Conservation (phyloP, 2,113 vertebrate species). For the Nothoprocta pentlandii region DNA sequence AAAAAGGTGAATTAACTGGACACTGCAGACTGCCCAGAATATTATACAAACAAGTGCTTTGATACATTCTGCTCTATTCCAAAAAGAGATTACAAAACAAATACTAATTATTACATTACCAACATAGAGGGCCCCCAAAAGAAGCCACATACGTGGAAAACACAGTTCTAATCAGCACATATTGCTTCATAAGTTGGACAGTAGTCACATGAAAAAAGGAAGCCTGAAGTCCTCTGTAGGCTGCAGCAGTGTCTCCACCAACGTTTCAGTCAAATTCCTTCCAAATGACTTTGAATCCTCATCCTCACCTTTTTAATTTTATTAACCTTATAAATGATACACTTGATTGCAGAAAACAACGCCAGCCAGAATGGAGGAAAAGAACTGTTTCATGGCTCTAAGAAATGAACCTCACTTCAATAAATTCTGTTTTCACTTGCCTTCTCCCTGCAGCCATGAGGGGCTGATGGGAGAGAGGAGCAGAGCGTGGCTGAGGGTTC, state of each 20-base stretch:
- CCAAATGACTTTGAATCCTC: neutral
- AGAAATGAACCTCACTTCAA: neutral
- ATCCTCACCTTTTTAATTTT: neutral
- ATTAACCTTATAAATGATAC: neutral
- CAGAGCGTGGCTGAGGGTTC: neutral
- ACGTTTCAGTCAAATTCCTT: neutral
- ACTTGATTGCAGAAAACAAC: neutral
- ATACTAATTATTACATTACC: no score
- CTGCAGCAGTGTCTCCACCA: no score
- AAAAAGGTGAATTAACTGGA: no score
- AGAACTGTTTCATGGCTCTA: neutral
- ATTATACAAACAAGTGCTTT: no score
- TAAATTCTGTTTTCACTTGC: neutral
- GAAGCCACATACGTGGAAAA: neutral
- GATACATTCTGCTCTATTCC: no score
- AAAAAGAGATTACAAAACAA: no score
- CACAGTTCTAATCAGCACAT: neutral
- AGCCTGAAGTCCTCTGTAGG: no score
- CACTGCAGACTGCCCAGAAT: no score
- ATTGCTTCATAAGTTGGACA: neutral
- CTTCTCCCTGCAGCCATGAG: neutral
- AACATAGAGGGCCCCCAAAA: no score
- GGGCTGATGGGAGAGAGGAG: neutral
- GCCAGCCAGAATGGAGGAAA: neutral
- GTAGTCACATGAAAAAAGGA: neutral